phyloP scores from a whole-genome alignment of 2,113 vertebrate species.

The Thunnus thynnus region DNA sequence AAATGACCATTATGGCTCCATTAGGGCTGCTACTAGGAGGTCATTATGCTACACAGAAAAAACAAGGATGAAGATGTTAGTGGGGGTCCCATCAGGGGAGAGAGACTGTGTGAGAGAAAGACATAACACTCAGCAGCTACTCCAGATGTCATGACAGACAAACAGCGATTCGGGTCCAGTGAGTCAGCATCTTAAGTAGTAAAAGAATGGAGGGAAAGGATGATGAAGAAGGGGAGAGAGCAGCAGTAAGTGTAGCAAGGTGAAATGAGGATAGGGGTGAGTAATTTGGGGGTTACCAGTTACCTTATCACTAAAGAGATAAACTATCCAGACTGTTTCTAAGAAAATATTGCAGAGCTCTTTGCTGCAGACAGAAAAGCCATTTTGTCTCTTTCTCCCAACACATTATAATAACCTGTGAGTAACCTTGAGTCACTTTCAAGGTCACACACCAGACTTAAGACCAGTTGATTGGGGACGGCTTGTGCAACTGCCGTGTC shows the following conservation, averaged over 20 bases:
- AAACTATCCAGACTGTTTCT: conserved; percentile 33
- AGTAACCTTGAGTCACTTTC: background rate
- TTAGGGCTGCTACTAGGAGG: conserved; percentile 79
- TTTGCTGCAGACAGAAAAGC: background rate
- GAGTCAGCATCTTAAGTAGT: conserved; percentile 75
- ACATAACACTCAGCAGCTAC: conserved; percentile 77
- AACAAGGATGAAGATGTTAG: conserved; percentile 79
- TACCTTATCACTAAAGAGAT: conserved; percentile 36
- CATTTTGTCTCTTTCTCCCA: conserved; percentile 17
- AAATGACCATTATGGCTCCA: conserved; percentile 85
- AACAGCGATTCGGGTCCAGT: conserved; percentile 71
- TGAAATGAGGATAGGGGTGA: conserved; percentile 45
- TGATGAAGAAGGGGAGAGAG: conserved; percentile 69
- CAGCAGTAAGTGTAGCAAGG: conserved; percentile 48
- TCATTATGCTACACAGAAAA: conserved; percentile 80
- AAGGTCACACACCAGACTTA: too few relatives aligned
- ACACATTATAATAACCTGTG: background rate
- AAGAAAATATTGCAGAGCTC: conserved; percentile 3
- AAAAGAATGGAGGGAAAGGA: conserved; percentile 55
- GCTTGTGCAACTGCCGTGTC: too few relatives aligned
- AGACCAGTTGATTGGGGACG: too few relatives aligned
- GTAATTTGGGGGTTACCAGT: conserved; percentile 45
- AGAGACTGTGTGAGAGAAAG: conserved; percentile 71
- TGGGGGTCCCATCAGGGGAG: conserved; percentile 75
- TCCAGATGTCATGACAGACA: conserved; percentile 80